Base-by-base conservation (phyloP, 2,888 invertebrate genomes). In the Ormia ochracea region DNA sequence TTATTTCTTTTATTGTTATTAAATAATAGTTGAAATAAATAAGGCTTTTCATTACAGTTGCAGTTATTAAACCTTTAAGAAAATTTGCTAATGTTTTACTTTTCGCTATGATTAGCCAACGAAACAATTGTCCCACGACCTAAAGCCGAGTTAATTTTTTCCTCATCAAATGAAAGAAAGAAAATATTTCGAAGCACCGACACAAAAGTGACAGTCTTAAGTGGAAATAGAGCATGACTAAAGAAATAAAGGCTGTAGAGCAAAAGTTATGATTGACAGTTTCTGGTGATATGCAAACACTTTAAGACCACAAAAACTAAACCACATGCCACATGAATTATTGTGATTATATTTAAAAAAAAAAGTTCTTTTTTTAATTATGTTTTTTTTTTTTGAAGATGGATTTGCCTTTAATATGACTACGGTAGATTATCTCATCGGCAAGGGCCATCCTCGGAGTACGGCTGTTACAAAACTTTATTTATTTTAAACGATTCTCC, bases 151-250 rank as follows among this genome's bases (percentile, higher is more conserved):
- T 36, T 61, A 10, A 36, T 50, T 43, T 72, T 56, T 72, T 54
- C 31, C 28, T 33, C n/a, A n/a, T 63, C 72, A 63, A 61, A 38
- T 33, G 4, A 12, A 12, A 28, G 10, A 33, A 36, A 58, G 19
- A 38, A 21, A 23, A 73, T 43, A 4, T 17, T 10, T n/a, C 3
- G 1, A 26, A 63, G 10, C 26, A 73, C 12, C 43, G 31, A 12
- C 33, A 26, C 54, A 75, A 75, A 75, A 75, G 61, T 68, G 63
- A 59, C 50, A 75, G 59, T 68, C 56, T 63, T 41, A n/a, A n/a
- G 6, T 6, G 54, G 54, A 73, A 56, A 63, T 72, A 72, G 63
- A 72, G 61, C 72, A 52, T 61, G 28, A 63, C 33, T 28, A 33
- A n/a, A 43, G 14, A 21, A 31, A 12, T 10, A 19, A 58, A 36